phyloP scores from a whole-genome alignment of 1,140 invertebrate species.

The Aphelenchoides avenae region DNA sequence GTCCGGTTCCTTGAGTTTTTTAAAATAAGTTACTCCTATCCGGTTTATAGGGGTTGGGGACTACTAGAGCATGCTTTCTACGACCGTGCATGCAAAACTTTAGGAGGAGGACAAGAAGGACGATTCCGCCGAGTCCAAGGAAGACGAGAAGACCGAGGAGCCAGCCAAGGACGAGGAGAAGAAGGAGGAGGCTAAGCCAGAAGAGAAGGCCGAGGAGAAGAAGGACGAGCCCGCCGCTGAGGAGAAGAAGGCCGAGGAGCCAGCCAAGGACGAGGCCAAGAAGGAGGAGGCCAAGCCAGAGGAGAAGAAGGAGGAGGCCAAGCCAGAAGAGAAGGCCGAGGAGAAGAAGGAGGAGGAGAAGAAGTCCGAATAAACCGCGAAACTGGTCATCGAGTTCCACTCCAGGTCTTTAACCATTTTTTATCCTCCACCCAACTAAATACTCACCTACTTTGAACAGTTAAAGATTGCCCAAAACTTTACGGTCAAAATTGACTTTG shows the following conservation, averaged over 20 bases:
- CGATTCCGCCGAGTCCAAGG: too few relatives aligned
- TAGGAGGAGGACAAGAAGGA: too few relatives aligned
- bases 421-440: background rate
- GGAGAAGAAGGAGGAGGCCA: conserved; percentile 3
- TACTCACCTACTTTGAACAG: too few relatives aligned
- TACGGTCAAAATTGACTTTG: too few relatives aligned
- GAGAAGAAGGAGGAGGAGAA: conserved; percentile 13
- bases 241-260: background rate
- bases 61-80: too few relatives aligned
- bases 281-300: conserved; percentile 7
- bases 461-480: too few relatives aligned
- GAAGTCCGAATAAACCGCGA: background rate
- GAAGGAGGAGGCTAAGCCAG: conserved; percentile 5
- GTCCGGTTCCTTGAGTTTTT: too few relatives aligned
- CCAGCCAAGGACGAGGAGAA: conserved; percentile 1
- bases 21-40: too few relatives aligned
- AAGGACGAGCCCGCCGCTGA: background rate
- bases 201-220: conserved; percentile 9
- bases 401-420: background rate
- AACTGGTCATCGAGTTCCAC: background rate
- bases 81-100: too few relatives aligned
- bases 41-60: too few relatives aligned
- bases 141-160: too few relatives aligned
- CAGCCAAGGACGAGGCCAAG: background rate
- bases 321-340: background rate